These are phyloP conservation scores for Cerastis leucographa DNA, from an alignment of 2,888 invertebrate species.

Conservation along the genomic window DNA sequence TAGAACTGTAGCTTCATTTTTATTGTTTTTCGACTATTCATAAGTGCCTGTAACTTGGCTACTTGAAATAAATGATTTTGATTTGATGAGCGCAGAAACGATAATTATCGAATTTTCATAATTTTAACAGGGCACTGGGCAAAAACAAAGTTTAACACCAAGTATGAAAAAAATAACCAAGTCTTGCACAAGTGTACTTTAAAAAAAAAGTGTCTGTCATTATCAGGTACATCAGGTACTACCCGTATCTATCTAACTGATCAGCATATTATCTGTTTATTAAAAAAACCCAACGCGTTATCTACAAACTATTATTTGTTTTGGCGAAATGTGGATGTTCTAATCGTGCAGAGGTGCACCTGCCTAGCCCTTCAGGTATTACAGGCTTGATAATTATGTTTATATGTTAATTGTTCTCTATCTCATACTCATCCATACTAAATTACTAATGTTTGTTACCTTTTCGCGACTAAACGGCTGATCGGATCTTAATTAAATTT, in stretches of 20 bases:
- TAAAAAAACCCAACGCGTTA: slow-evolving; percentile 4
- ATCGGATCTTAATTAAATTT: no score
- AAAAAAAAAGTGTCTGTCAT: neutral
- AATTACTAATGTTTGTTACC: no score
- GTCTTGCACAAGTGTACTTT: neutral
- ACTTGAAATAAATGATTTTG: no score
- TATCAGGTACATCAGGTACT: neutral
- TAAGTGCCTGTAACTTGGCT: no score
- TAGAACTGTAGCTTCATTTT: no score
- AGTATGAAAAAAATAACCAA: no score
- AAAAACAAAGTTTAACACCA: no score
- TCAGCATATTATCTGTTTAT: neutral
- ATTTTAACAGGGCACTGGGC: no score
- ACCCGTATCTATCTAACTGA: neutral
- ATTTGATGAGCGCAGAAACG: no score
- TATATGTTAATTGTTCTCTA: slow-evolving; percentile 6
- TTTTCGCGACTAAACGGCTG: no score
- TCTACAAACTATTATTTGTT: slow-evolving; percentile 4
- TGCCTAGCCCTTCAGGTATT: neutral
- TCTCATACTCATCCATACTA: neutral
- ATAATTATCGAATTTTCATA: no score
- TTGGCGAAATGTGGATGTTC: neutral
- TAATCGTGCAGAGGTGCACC: neutral
- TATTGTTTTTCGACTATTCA: no score
- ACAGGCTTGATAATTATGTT: neutral